Evolutionary conservation across 2,797 vertebrate genomes (phyloP).

Genomic region (Anas acuta): DNA sequence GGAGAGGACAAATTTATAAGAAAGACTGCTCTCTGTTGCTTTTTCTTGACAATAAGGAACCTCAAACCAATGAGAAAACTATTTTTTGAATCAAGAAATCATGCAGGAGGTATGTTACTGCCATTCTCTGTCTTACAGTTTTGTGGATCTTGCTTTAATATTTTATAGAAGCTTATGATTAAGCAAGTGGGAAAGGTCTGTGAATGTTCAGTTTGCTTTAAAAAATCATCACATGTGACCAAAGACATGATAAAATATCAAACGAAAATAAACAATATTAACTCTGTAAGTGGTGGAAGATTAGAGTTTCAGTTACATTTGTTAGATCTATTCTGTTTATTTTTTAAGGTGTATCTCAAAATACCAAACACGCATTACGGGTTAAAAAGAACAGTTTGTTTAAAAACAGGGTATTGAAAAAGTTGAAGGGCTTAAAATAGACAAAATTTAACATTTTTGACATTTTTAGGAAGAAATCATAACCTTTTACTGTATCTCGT

Average conservation of each 20-base stretch:
- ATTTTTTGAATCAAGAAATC: background rate
- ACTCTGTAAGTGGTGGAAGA: background rate
- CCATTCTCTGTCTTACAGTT: background rate
- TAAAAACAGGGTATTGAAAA: background rate
- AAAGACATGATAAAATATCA: background rate
- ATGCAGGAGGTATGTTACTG: background rate
- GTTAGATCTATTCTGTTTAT: background rate
- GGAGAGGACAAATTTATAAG: background rate
- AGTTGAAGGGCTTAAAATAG: background rate
- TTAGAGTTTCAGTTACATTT: background rate
- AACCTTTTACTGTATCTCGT: background rate
- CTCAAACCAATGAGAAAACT: background rate
- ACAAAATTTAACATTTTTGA: background rate
- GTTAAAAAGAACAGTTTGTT: background rate
- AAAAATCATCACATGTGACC: background rate
- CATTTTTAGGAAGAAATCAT: background rate
- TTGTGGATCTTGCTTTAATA: background rate
- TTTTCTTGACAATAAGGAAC: background rate
- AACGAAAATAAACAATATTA: background rate
- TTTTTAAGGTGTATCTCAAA: background rate
- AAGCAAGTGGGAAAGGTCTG: background rate
- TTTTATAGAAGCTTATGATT: background rate
- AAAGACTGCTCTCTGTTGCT: fast-evolving
- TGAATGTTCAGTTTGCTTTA: background rate
- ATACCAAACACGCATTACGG: background rate